A percentile compares a stretch with the other conserved stretches of the same genome.
Conservation (phyloP, 2,113 vertebrate species). For the Vombatus ursinus region DNA sequence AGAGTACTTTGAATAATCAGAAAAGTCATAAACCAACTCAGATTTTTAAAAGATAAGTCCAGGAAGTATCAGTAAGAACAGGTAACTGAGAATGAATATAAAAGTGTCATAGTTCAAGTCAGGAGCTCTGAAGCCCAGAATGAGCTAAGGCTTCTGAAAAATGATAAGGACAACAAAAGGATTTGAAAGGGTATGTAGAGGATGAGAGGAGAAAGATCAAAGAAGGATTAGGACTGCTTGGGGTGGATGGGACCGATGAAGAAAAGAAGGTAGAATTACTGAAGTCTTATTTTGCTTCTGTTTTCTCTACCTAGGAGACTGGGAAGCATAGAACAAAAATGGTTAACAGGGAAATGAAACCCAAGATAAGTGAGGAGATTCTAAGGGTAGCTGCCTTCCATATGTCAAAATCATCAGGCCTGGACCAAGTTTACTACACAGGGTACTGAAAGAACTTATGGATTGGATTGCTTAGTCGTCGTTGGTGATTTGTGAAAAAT, state of each 20-base stretch:
- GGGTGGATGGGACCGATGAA: not conserved
- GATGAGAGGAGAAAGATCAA: not conserved
- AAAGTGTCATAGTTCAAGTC: not conserved
- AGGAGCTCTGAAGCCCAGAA: not conserved
- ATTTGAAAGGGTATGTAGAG: not conserved
- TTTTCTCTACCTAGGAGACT: conserved; percentile 1
- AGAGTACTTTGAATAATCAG: not conserved
- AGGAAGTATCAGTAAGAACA: not conserved
- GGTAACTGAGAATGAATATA: not conserved
- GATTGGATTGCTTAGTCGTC: not conserved
- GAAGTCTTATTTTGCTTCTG: not conserved
- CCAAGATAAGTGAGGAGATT: not conserved
- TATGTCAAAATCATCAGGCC: not conserved
- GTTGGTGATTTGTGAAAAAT: not conserved
- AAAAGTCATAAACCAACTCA: not conserved
- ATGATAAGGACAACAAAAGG: not conserved
- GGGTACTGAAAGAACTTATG: not conserved
- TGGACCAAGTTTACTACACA: not conserved
- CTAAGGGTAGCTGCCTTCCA: not conserved
- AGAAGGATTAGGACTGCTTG: not conserved
- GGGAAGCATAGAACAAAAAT: not conserved
- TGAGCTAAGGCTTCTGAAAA: not conserved
- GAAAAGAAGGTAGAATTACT: not conserved
- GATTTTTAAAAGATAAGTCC: not conserved
- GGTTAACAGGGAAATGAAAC: not conserved